Evolutionary conservation across 2,113 vertebrate species (phyloP).

Genomic region (Corythoichthys haematopterus): DNA sequence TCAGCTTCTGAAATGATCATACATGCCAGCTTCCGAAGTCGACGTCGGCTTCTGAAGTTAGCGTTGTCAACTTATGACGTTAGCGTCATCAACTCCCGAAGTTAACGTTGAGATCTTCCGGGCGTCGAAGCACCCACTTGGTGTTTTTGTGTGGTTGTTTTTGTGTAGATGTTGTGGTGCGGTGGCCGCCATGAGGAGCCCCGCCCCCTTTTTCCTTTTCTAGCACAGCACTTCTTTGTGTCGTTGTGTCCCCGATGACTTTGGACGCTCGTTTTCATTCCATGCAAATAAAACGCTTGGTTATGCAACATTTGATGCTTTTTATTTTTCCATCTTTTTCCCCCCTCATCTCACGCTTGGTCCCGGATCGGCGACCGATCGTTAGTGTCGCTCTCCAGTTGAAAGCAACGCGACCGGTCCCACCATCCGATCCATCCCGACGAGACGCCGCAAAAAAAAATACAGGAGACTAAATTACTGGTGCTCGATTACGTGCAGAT

Average conservation of each 20-base stretch:
- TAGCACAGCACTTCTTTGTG: conserved; percentile 36
- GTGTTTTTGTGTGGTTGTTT: background rate
- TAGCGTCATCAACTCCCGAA: no score
- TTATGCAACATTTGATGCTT: conserved; percentile 77
- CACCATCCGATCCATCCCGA: no score
- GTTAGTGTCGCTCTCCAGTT: no score
- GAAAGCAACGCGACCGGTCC: no score
- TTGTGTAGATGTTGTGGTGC: conserved; percentile 84
- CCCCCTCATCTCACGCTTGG: conserved; percentile 32
- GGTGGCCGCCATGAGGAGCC: conserved; percentile 82
- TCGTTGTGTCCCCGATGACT: conserved; percentile 3
- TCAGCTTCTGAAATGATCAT: no score
- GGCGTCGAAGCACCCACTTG: background rate
- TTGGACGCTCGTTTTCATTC: conserved; percentile 72
- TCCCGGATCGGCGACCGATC: background rate
- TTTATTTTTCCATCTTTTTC: conserved; percentile 66
- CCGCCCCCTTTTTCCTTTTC: conserved; percentile 89
- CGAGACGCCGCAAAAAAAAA: no score
- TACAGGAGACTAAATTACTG: no score
- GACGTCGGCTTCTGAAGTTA: no score
- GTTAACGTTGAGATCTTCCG: no score
- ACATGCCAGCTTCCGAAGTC: no score
- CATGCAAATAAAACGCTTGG: conserved; percentile 81
- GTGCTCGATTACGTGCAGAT: no score
- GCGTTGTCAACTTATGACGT: no score